Percentiles rank a stretch among this genome's conserved stretches.
Evolutionary conservation across 2,113 vertebrate genomes (phyloP).

Genomic region (Thunnus thynnus): DNA sequence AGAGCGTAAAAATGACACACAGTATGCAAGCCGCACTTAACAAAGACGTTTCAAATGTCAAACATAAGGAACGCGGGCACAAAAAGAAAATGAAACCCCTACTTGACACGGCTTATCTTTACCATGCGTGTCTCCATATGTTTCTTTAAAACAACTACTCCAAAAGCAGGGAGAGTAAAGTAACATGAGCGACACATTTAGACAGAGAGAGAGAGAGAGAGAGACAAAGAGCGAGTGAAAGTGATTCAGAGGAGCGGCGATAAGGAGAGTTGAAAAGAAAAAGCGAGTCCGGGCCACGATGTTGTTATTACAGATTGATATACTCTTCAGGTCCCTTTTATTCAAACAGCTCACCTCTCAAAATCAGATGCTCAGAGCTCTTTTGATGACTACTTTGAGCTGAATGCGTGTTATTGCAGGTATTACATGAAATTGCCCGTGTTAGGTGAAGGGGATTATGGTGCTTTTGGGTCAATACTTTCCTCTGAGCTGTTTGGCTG

Average conservation of each 20-base stretch:
- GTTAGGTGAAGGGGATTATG: constrained; percentile 97
- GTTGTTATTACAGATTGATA: constrained; percentile 67
- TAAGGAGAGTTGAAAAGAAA: constrained; percentile 41
- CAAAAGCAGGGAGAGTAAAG: neutral
- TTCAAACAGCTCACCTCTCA: constrained; percentile 84
- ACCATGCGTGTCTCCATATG: neutral
- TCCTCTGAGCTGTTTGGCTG: constrained; percentile 93
- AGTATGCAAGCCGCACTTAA: neutral
- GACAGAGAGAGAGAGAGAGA: constrained; percentile 2
- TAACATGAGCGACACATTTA: constrained; percentile 45
- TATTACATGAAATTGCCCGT: constrained; percentile 98
- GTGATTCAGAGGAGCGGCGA: constrained; percentile 16
- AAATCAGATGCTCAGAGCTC: constrained; percentile 89
- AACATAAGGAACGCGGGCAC: neutral
- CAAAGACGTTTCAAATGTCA: constrained; percentile 4
- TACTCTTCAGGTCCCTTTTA: constrained; percentile 63
- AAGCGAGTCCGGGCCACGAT: constrained; percentile 34
- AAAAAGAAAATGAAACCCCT: neutral
- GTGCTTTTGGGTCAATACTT: constrained; percentile 97
- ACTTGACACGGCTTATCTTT: constrained; percentile 19
- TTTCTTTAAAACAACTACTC: constrained; percentile 13
- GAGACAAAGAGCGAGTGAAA: constrained; percentile 27
- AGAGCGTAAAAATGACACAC: neutral
- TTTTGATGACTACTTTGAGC: constrained; percentile 93
- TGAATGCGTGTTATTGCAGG: constrained; percentile 97